Conservation (phyloP, 1,140 invertebrate species). For the Aphis craccivora region DNA sequence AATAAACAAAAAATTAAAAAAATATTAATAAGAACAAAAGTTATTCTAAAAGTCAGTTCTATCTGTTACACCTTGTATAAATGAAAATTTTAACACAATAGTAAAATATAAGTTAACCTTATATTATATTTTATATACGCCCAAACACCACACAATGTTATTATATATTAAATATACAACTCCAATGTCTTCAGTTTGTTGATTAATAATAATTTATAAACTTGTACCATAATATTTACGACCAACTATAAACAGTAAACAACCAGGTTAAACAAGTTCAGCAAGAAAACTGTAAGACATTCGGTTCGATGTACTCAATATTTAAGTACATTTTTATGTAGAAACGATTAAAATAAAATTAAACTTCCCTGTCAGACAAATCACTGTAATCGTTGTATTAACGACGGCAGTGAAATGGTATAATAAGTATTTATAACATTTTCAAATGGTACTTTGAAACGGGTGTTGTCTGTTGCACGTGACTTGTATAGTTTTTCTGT, state of each 20-base stretch:
- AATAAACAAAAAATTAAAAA: too few species aligned
- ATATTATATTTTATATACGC: not conserved
- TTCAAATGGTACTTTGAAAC: not conserved
- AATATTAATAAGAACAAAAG: too few species aligned
- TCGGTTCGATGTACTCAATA: not conserved
- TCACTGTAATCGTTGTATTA: not conserved
- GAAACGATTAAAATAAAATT: not conserved
- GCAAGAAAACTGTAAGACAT: not conserved
- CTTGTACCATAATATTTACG: not conserved
- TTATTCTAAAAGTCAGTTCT: too few species aligned
- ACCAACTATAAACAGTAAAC: not conserved
- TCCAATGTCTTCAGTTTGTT: not conserved
- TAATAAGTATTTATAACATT: not conserved
- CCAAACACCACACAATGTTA: not conserved
- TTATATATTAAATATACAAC: not conserved
- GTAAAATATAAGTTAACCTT: not conserved
- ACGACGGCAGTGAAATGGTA: not conserved
- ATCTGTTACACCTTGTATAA: too few species aligned
- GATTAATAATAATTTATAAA: not conserved
- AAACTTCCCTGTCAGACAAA: not conserved
- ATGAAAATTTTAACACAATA: not conserved
- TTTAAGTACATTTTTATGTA: conserved; percentile 19
- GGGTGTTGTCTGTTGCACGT: not conserved
- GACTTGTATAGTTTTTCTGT: not conserved
- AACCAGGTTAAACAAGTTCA: not conserved